These are phyloP conservation scores for Oreochromis tanganicae DNA, from an alignment of 2,113 vertebrate genomes.

Conservation along the genomic window DNA sequence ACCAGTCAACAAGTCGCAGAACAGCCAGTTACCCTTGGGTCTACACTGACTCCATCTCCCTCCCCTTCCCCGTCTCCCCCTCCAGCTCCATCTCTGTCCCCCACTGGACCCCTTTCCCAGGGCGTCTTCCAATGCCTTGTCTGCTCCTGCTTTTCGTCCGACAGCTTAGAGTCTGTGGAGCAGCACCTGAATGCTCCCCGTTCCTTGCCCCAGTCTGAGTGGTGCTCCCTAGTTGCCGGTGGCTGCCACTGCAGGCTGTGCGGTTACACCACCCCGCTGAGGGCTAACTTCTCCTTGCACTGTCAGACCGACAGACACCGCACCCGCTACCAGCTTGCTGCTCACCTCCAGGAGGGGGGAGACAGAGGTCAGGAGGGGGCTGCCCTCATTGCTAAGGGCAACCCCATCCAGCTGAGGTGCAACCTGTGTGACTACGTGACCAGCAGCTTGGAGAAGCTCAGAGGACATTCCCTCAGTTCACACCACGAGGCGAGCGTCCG, in stretches of 20 bases:
- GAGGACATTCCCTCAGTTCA: conserved; percentile 87
- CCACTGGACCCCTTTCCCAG: conserved; percentile 82
- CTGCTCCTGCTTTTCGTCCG: conserved; percentile 93
- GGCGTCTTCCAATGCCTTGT: conserved; percentile 95
- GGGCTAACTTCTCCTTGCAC: conserved; percentile 96
- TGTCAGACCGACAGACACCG: conserved; percentile 80
- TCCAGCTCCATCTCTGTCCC: conserved; percentile 64
- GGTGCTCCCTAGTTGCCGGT: conserved; percentile 90
- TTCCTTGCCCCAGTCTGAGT: conserved; percentile 89
- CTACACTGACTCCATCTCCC: conserved; percentile 78
- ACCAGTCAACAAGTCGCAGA: conserved; percentile 86
- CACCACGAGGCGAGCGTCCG: conserved; percentile 92
- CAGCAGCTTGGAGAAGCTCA: conserved; percentile 93
- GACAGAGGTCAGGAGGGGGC: conserved; percentile 81
- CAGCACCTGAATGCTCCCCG: conserved; percentile 90
- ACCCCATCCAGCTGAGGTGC: conserved; percentile 91
- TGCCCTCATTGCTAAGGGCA: conserved; percentile 90
- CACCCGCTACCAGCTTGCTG: conserved; percentile 93
- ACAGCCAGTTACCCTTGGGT: conserved; percentile 86
- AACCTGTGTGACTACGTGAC: conserved; percentile 95
- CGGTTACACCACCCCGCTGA: conserved; percentile 94
- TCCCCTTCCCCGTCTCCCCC: conserved; percentile 60
- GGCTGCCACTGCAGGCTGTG: conserved; percentile 94
- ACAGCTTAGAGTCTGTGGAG: conserved; percentile 88
- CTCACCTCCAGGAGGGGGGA: conserved; percentile 93